Base-by-base conservation (phyloP, 2,113 vertebrate genomes). In the Pogonocichla stellata region DNA sequence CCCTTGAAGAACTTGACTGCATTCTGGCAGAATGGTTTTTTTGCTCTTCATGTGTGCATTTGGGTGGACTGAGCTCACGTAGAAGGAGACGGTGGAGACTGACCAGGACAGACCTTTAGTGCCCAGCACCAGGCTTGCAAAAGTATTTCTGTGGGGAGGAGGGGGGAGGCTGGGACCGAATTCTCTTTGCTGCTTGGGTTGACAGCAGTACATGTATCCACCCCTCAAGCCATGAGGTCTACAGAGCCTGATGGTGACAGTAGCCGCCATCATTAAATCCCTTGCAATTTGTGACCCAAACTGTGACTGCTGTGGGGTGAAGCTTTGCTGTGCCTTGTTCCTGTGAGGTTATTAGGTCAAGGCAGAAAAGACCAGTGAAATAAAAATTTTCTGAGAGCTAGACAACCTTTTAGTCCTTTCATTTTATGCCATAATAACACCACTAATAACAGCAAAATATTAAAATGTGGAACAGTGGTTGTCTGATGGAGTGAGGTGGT, bases 301-400 rank as follows among this genome's bases (percentile, higher is more conserved):
- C 34, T 31, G 3, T 36, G 9, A 6, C 26, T 66, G 31, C 42
- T 53, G 14, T 43, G 26, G 14, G 19, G 11, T 14, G 14, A 51
- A 38, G 13, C 31, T 71, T 58, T 53, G 22, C 7, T 66, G 4
- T 78, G 34, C 45, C 14, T 53, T 65, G 12, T 6, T 89, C 5
- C 40, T 56, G 1, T 69, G 25, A 17, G 8, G 8, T 80, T 65
- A 18, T 11, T 60, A 40, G 15, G 23, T 54, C 0, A 0, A 72
- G 48, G 23, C 33, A 83, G 58, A 82, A 86, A 75, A 83, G 18
- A 31, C 17, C 26, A 34, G 23, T 67, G 61, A 82, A 53, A 38
- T 61, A 57, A 89, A 67, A 43, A 8, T 10, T 70, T 47, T 40
- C n/a, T 57, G 3, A 26, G 45, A 73, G 9, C 40, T 61, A 24